Base-by-base conservation (phyloP, 2,113 vertebrate species). In the Copsychus sechellarum region DNA sequence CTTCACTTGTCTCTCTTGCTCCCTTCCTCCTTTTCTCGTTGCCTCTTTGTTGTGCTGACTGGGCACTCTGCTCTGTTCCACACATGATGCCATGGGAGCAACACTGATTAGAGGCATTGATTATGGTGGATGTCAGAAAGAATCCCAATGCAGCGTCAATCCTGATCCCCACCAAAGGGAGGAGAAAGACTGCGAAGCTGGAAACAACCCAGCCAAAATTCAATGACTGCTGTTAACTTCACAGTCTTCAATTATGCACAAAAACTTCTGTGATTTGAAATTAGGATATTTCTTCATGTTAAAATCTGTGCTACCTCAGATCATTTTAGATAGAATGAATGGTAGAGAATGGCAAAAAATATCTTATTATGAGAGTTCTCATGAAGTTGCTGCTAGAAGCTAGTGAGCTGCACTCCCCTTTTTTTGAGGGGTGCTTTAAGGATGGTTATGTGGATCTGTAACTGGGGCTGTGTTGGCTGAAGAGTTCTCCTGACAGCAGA, bases 371-470 rank as follows among this genome's bases (percentile, higher is more conserved):
- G 8, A 50, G 9, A 64, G 13, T 61, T 24, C 18, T 80, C 18
- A 61, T 29, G 76, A 89, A 26, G 14, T 61, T 81, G 28, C 11
- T 86, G 6, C 11, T 57, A 36, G n/a, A 60, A 86, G 47, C 3
- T 25, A 48, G 12, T 18, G 12, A 83, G 17, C 3, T 83, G 8
- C 17, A 36, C 3, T 34, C 7, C 7, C 5, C 3, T 17, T 7
- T 4, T 4, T 51, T 69, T 33, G 16, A 54, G 5, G 2, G 5
- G 3, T 57, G 3, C 0, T 73, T 45, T 57, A 65, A 43, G 12
- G 15, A 42, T 1, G 0, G 5, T 2, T 79, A 12, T 23, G 48
- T 13, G 58, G 16, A 54, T 4, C 3, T 70, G 7, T 34, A 81
- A 48, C 4, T 2, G 51, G 21, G n/a, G 1, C 28, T 42, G 10